Evolutionary conservation across 2,888 invertebrate genomes (phyloP), one percentile per base, ranked within the genome.

Genomic region (Rotaria socialis): DNA sequence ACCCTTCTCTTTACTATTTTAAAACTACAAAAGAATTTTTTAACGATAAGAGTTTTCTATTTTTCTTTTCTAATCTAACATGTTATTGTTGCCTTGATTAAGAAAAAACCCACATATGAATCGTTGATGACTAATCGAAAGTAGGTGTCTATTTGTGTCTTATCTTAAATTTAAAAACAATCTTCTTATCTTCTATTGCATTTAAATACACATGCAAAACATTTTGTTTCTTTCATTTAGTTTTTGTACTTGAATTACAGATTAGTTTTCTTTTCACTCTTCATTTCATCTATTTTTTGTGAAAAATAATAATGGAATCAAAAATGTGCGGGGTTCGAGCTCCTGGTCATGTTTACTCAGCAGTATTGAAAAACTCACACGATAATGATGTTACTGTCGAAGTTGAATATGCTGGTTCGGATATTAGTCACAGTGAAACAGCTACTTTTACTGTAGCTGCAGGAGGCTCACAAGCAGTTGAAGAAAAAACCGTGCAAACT

Each of bases 361-460:
- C 67, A 35, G 35, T 35, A 35, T 27, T 67, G 11, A 67, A 67
- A 67, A 67, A 67, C 16, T 67, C 67, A 27, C 35, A 35, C 27
- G 35, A 35, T 6, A 27, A 67, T 67, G 67, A 67, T 67, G 35
- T 67, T 67, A 35, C 35, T 67, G 67, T 67, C 16, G 67, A 67
- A 67, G 67, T 67, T 27, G 67, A 67, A 67, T 67, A 67, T 67
- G 67, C 16, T 67, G 67, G 67, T 67, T 67, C 67, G 4, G 35
- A 35, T 35, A 35, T 14, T 67, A 35, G 35, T 35, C 67, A 67
- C 27, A 35, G 4, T 35, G 67, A 67, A 67, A 35, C 27, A 35
- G 35, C 35, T 5, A 67, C 67, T 35, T 16, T 67, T 5, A 67
- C 10, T 67, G 67, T 67, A 27, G 35, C 67, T 5, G 35, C 27